Evolutionary conservation across 2,888 invertebrate genomes (phyloP).

Genomic region (Drosophila emarginata): DNA sequence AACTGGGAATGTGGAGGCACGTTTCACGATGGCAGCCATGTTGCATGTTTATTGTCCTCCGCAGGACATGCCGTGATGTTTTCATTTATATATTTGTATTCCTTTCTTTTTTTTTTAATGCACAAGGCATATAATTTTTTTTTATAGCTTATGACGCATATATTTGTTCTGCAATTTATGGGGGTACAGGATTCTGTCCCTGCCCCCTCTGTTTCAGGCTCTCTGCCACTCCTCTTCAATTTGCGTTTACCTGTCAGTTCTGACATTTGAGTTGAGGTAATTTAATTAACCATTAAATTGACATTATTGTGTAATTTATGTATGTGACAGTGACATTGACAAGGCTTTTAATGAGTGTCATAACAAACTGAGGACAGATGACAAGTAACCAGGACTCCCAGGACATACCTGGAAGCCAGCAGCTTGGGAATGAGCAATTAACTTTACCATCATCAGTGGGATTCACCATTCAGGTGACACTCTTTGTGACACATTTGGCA

Average conservation of each 20-base stretch:
- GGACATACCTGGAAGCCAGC: not conserved
- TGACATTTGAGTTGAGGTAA: slow-evolving; percentile 52
- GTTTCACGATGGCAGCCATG: slow-evolving; percentile 32
- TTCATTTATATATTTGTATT: not conserved
- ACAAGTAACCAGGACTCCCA: not conserved
- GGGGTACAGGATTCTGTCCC: not conserved
- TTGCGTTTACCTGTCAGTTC: slow-evolving; percentile 17
- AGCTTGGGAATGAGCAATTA: slow-evolving; percentile 30
- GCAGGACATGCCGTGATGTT: slow-evolving; percentile 37
- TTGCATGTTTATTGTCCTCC: slow-evolving; percentile 58
- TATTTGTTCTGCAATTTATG: slow-evolving; percentile 38
- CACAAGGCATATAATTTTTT: slow-evolving; percentile 35
- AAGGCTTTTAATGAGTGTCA: slow-evolving; percentile 48
- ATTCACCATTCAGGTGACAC: slow-evolving; percentile 33
- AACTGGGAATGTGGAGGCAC: slow-evolving; percentile 11
- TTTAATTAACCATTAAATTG: slow-evolving; percentile 70
- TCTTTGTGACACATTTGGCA: slow-evolving; percentile 60
- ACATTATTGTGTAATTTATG: slow-evolving; percentile 66
- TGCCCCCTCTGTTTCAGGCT: slow-evolving; percentile 23
- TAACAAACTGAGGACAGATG: slow-evolving; percentile 19
- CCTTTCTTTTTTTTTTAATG: slow-evolving; percentile 30
- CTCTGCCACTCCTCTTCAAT: not conserved
- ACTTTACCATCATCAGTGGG: slow-evolving; percentile 25
- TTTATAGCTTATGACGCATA: slow-evolving; percentile 56
- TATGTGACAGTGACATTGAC: slow-evolving; percentile 41